Evolutionary conservation across 2,113 vertebrate species (phyloP).

Genomic region (Egretta garzetta): DNA sequence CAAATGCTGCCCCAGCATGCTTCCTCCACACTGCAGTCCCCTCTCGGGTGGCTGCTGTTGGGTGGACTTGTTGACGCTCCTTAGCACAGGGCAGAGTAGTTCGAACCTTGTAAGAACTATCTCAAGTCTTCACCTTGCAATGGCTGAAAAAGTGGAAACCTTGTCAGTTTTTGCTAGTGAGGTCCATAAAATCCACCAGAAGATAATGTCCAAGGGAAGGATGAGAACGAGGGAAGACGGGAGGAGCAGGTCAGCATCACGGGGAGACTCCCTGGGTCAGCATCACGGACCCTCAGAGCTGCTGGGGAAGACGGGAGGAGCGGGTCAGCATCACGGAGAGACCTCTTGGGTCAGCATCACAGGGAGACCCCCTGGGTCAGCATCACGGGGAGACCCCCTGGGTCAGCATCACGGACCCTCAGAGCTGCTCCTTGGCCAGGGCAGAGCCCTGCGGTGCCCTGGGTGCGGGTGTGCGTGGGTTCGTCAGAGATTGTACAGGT

Average conservation of each 20-base stretch:
- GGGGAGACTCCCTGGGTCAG: background rate
- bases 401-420: background rate
- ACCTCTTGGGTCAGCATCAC: too few species aligned
- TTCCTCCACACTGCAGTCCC: background rate
- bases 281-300: background rate
- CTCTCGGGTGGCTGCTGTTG: background rate
- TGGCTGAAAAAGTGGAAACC: background rate
- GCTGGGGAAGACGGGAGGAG: background rate
- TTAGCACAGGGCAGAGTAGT: background rate
- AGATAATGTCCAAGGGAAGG: background rate
- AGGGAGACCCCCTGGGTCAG: too few species aligned
- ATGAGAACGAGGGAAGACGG: background rate
- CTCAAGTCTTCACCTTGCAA: background rate
- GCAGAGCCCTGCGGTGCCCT: background rate
- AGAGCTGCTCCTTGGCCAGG: background rate
- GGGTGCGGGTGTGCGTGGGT: rapidly evolving
- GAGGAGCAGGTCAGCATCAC: background rate
- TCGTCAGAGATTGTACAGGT: background rate
- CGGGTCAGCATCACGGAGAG: too few species aligned
- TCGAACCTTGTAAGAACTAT: background rate
- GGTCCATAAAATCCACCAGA: background rate
- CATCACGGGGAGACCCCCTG: background rate
- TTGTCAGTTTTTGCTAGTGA: background rate
- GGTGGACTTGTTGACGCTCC: rapidly evolving
- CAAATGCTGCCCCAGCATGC: background rate